A percentile compares a stretch with the other conserved stretches of the same genome.
Conservation (phyloP, 2,888 invertebrate genomes). For the Plebejus anna region DNA sequence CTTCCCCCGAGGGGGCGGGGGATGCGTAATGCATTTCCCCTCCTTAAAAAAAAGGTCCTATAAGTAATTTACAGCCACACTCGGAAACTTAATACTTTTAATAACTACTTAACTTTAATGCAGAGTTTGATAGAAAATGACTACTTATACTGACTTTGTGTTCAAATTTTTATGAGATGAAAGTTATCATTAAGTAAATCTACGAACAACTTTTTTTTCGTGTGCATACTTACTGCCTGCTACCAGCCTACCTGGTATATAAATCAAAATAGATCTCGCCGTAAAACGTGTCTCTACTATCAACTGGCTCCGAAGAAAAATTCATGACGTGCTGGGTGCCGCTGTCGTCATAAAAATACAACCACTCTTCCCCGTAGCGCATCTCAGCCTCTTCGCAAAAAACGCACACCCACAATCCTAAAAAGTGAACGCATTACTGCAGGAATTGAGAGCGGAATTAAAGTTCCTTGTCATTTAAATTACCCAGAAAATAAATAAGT, state of each 20-base stretch:
- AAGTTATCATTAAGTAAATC: too few species aligned
- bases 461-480: neutral
- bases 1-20: too few species aligned
- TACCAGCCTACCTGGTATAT: conserved; percentile 59
- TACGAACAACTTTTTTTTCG: too few species aligned
- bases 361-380: conserved; percentile 67
- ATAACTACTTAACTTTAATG: too few species aligned
- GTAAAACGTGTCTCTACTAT: conserved; percentile 48
- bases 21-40: too few species aligned
- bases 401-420: conserved; percentile 19
- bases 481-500: conserved; percentile 3
- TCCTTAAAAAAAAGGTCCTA: too few species aligned
- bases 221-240: neutral
- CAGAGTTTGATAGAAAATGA: too few species aligned
- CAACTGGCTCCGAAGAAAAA: conserved; percentile 56
- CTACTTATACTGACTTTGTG: too few species aligned
- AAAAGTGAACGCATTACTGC: conserved; percentile 24
- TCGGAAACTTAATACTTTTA: too few species aligned
- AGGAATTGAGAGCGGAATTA: neutral
- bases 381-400: conserved; percentile 45
- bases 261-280: conserved; percentile 70
- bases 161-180: too few species aligned
- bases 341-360: conserved; percentile 67
- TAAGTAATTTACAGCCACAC: too few species aligned
- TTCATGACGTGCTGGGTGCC: conserved; percentile 59